Base-by-base conservation (phyloP, 1,140 invertebrate species). In the Ostrea denselamellosa region DNA sequence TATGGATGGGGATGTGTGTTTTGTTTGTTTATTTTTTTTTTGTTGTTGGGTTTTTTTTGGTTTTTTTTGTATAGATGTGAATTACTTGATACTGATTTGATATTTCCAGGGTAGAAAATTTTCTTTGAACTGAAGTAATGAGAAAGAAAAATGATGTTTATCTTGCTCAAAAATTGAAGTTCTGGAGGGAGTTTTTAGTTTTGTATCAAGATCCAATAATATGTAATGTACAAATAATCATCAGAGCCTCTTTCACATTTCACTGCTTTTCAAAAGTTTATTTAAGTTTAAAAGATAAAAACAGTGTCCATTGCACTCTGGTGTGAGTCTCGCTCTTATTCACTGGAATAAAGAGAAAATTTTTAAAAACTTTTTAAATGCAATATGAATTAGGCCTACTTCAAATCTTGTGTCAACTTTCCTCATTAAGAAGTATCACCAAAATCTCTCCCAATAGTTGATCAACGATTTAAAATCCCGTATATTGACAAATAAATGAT, bases 401-500 rank as follows among this genome's bases (percentile, higher is more conserved):
- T 77, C 68, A 77, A 25, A 34, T 77, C 68, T 77, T 71, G 28
- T 71, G 68, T 71, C 68, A 71, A 71, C 25, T 71, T 77, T 44
- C 28, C 68, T 77, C 68, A 77, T 77, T 77, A 28, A 77, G 68
- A 28, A 12, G 68, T 28, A 77, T 77, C 28, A 77, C 8, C 14
- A 25, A 22, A 77, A 34, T 77, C 25, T 77, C 68, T 34, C 68
- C 25, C 56, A 7, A n/a, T 77, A 28, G 68, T 77, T 77, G 68
- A 77, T 77, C 68, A 77, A 77, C 68, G 28, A 77, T 77, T 77
- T 77, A 77, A 77, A 77, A 77, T 77, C 68, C 68, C 8, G 68
- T 34, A 77, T 25, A 77, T 77, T 77, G 68, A 77, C 68, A 77
- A 77, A 77, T 77, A 77, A 62, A 77, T 77, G 68, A 77, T 77